Base-by-base conservation (phyloP, 2,888 invertebrate genomes). In the Dolomedes plantarius region DNA sequence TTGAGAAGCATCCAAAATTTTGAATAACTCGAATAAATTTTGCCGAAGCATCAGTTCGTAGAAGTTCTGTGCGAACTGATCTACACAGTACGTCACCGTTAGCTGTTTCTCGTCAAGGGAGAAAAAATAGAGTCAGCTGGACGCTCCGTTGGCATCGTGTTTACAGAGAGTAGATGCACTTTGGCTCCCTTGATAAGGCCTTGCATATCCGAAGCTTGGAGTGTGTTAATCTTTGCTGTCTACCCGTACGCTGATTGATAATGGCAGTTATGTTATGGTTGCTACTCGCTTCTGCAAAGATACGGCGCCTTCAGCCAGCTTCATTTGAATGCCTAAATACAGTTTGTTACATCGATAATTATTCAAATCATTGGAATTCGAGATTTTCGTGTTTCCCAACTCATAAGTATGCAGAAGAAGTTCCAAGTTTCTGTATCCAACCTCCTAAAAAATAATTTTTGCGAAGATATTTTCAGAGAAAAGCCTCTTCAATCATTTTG, bases 141-240 rank as follows among this genome's bases (percentile, higher is more conserved):
- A 32, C 28, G n/a, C 65, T 62, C 9, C 29, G 32, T 39, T 39
- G 27, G 41, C 65, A 41, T 56, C 62, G 27, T 85, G 83, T 83
- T 73, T 85, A 77, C 64, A 65, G 28, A 77, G 77, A 77, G 46
- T 73, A 72, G 36, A n/a, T 73, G 77, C 67, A 85, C 77, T 85
- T 85, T 85, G 83, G 56, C 72, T 68, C 29, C 31, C 13, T 69
- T 28, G 27, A 32, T 73, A 77, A 77, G 67, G 78, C 39, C 31
- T 11, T 27, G 27, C 19, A 36, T n/a, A 19, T 28, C 31, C 16
- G 16, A 23, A 16, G 46, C 46, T 46, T 46, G 46, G 46, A 46
- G 46, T 23, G 56, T 11, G 56, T 23, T 56, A 56, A 56, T 56
- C 19, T 7, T 56, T 23, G 23, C 23, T 56, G 1, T 56, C 19